Conservation (phyloP, 2,113 vertebrate genomes). For the Hystrix brachyura region DNA sequence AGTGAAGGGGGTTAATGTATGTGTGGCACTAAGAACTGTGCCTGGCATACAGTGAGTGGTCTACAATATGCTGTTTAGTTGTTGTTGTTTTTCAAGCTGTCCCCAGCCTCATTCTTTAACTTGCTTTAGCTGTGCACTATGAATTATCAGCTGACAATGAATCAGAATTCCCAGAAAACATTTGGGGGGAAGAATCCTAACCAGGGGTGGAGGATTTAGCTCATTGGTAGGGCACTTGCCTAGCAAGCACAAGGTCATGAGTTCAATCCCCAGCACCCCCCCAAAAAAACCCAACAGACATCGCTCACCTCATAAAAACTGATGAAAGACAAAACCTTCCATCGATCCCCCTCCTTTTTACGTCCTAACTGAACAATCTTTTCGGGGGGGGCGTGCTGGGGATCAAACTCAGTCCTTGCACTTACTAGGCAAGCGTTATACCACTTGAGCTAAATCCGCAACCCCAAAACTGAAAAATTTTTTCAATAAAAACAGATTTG, state of each 20-base stretch:
- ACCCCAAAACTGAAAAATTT: neutral
- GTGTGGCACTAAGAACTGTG: neutral
- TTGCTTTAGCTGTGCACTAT: neutral
- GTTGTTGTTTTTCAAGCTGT: neutral
- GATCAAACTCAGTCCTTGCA: too few relatives aligned
- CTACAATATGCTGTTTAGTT: neutral
- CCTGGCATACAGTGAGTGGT: neutral
- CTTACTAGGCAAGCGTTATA: too few relatives aligned
- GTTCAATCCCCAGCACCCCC: too few relatives aligned
- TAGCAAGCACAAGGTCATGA: too few relatives aligned
- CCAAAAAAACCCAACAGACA: neutral
- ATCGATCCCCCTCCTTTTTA: neutral
- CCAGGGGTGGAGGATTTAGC: too few relatives aligned
- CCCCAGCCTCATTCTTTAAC: neutral
- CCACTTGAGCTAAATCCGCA: too few relatives aligned
- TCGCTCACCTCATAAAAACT: slow-evolving; percentile 30
- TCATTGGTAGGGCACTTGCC: too few relatives aligned
- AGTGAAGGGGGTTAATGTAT: neutral
- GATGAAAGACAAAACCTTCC: neutral
- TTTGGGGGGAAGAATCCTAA: neutral
- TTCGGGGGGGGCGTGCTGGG: too few relatives aligned
- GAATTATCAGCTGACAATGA: neutral
- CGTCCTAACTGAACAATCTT: slow-evolving; percentile 13
- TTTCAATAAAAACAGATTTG: slow-evolving; percentile 36
- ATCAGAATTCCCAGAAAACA: neutral